Conservation (phyloP, 2,113 vertebrate species). For the Sterna hirundo region DNA sequence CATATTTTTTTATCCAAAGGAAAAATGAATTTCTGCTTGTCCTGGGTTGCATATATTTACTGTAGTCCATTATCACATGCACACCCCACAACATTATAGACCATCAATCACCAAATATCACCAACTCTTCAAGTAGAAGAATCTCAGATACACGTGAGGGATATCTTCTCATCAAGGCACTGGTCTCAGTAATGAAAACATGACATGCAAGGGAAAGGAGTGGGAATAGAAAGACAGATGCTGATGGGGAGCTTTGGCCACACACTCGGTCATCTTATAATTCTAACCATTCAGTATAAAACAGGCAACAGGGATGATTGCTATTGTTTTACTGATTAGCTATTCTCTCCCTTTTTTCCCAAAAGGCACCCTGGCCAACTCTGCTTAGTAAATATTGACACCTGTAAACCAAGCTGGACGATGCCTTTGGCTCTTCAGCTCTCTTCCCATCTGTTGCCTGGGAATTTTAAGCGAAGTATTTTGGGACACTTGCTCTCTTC, state of each 20-base stretch:
- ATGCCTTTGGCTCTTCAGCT: constrained; percentile 73
- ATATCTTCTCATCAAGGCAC: constrained; percentile 50
- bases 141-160: not conserved
- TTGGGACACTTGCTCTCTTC: constrained; percentile 78
- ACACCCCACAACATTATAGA: not conserved
- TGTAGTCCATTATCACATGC: constrained; percentile 35
- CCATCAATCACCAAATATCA: constrained; percentile 46
- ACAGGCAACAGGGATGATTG: constrained; percentile 73
- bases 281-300: constrained; percentile 72
- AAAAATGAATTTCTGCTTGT: constrained; percentile 31
- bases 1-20: not conserved
- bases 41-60: not conserved
- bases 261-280: constrained; percentile 57
- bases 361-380: constrained; percentile 73
- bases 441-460: constrained; percentile 88
- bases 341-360: constrained; percentile 71
- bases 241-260: constrained; percentile 52
- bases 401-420: constrained; percentile 84
- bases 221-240: constrained; percentile 68
- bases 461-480: constrained; percentile 80
- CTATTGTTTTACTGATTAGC: constrained; percentile 82
- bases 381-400: constrained; percentile 88
- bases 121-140: constrained; percentile 24
- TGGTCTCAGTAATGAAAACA: constrained; percentile 56
- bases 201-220: constrained; percentile 13